Evolutionary conservation across 37 sponge, comb jelly and placozoan genomes (phyloP).

Genomic region (Geodia barretti): DNA sequence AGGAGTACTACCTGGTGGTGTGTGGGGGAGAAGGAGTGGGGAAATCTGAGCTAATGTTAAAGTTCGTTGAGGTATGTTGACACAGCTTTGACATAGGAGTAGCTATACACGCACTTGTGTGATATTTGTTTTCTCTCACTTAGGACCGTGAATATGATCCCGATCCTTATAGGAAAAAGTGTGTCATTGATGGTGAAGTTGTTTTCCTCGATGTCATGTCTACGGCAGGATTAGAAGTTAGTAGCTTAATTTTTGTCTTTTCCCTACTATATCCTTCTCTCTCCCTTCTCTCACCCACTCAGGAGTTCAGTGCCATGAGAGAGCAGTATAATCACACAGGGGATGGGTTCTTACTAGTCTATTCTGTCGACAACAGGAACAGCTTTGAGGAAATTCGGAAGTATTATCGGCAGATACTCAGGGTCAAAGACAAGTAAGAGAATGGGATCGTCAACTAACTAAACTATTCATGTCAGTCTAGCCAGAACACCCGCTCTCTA

Average conservation of each 20-base stretch:
- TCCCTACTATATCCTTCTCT: neutral
- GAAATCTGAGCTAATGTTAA: neutral
- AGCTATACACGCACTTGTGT: neutral
- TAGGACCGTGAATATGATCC: neutral
- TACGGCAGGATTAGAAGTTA: no score
- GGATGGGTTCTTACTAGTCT: neutral
- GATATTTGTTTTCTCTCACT: neutral
- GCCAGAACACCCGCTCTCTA: no score
- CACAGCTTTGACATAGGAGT: neutral
- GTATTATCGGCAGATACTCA: neutral
- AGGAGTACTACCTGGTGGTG: slow-evolving; percentile 63
- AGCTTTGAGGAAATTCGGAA: neutral
- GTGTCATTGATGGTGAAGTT: neutral
- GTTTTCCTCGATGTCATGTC: neutral
- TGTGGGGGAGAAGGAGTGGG: slow-evolving; percentile 21
- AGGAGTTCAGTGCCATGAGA: neutral
- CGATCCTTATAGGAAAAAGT: neutral
- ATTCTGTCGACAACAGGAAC: neutral
- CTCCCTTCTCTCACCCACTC: neutral
- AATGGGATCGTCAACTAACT: no score
- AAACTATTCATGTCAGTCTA: no score
- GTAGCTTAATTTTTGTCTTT: neutral
- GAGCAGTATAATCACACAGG: neutral
- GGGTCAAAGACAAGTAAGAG: neutral
- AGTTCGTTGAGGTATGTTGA: neutral